These are phyloP conservation scores for Symphodus melops DNA, from an alignment of 2,113 vertebrate species.

Conservation along the genomic window DNA sequence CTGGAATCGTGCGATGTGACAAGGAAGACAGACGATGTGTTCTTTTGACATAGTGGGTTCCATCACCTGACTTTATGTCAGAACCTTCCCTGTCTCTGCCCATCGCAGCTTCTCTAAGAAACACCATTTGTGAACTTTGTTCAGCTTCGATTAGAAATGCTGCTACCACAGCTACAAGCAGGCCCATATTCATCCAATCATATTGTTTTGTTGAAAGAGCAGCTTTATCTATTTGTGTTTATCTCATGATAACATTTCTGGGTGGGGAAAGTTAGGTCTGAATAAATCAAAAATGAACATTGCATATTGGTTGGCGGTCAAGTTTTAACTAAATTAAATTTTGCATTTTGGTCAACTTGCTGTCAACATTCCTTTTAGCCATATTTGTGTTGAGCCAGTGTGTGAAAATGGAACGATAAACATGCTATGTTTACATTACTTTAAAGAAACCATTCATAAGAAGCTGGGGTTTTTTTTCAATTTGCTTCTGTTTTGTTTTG, in stretches of 20 bases:
- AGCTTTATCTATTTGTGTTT: too few relatives aligned
- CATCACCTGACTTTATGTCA: constrained; percentile 1
- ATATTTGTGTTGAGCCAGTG: not conserved
- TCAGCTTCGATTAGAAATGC: not conserved
- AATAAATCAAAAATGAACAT: not conserved
- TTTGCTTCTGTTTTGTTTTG: too few relatives aligned
- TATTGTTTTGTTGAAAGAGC: not conserved
- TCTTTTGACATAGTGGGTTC: constrained; percentile 8
- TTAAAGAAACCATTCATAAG: not conserved
- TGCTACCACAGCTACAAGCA: not conserved
- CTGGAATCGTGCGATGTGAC: constrained; percentile 23
- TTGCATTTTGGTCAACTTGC: not conserved
- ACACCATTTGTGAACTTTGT: not conserved
- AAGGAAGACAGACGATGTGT: constrained; percentile 12
- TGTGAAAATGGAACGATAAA: not conserved
- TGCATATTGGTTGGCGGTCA: not conserved
- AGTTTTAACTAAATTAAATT: not conserved
- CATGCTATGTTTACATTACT: not conserved
- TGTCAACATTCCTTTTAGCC: not conserved
- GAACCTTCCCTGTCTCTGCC: not conserved
- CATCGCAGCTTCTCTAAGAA: not conserved
- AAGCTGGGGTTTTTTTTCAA: not conserved
- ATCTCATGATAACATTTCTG: not conserved
- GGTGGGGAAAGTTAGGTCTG: not conserved
- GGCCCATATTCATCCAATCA: not conserved